Evolutionary conservation across 1,140 invertebrate species (phyloP).

Genomic region (Plutomurus gul): DNA sequence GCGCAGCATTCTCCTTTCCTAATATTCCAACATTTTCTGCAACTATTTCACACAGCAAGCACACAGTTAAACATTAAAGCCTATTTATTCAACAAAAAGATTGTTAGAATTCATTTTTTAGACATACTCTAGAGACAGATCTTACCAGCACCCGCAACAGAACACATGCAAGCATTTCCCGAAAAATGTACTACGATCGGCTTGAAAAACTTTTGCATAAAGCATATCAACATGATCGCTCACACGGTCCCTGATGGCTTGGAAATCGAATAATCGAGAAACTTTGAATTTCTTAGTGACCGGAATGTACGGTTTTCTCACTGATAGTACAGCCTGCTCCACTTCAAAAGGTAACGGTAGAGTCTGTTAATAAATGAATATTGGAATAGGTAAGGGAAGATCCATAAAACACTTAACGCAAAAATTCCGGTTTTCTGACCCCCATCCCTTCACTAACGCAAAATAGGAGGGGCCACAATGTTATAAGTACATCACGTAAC

Average conservation of each 20-base stretch:
- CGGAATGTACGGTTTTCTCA: constrained; percentile 29
- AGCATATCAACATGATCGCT: not conserved
- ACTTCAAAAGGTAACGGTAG: constrained; percentile 36
- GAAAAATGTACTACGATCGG: not conserved
- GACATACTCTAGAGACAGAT: too few relatives aligned
- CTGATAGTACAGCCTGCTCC: constrained; percentile 11
- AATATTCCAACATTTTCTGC: not conserved
- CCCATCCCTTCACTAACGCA: too few relatives aligned
- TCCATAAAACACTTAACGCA: too few relatives aligned
- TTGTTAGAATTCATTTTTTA: too few relatives aligned
- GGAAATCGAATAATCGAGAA: not conserved
- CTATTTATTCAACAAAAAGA: too few relatives aligned
- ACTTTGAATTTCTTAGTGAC: not conserved
- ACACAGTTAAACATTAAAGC: too few relatives aligned
- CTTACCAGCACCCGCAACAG: not conserved
- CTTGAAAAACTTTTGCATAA: not conserved
- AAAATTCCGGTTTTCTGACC: too few relatives aligned
- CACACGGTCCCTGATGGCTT: not conserved
- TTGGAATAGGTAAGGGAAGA: too few relatives aligned
- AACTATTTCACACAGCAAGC: not conserved
- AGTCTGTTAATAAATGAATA: constrained; percentile 6
- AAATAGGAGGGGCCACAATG: too few relatives aligned
- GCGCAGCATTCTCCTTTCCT: not conserved
- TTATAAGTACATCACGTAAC: too few relatives aligned
- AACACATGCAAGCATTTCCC: not conserved